phyloP scores from a whole-genome alignment of 1,140 invertebrate genomes.

The Pogonomyrmex barbatus region DNA sequence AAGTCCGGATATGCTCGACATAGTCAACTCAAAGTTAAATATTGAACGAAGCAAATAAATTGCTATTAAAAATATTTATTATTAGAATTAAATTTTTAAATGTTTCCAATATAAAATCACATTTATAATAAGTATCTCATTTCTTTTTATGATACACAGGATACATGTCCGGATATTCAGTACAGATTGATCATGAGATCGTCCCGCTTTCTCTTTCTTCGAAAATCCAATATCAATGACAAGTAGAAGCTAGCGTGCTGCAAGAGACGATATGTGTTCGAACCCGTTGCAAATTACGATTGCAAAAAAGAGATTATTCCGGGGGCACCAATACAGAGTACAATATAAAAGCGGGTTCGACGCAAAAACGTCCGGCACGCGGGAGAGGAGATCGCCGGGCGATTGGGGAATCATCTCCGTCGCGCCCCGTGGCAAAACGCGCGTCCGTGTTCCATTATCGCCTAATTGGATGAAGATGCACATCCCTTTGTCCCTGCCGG shows the following conservation, averaged over 20 bases:
- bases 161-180: not conserved
- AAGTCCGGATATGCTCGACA: not conserved
- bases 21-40: not conserved
- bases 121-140: not conserved
- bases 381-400: constrained; percentile 48
- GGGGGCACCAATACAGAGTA: constrained; percentile 24
- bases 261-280: not conserved
- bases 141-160: not conserved
- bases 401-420: constrained; percentile 64
- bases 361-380: constrained; percentile 52
- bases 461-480: constrained; percentile 83
- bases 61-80: not conserved
- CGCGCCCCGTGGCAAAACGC: constrained; percentile 72
- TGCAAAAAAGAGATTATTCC: constrained; percentile 42
- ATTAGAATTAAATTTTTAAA: not conserved
- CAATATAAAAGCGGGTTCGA: constrained; percentile 22
- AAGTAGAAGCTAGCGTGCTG: constrained; percentile 23
- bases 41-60: not conserved
- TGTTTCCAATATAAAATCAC: not conserved
- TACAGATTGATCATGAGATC: not conserved
- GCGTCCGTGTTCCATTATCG: constrained; percentile 77
- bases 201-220: not conserved
- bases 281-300: constrained; percentile 41
- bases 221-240: constrained; percentile 47
- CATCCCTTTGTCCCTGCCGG: constrained; percentile 76